phyloP scores from a whole-genome alignment of 2,113 vertebrate species.

The Centrocercus urophasianus region DNA sequence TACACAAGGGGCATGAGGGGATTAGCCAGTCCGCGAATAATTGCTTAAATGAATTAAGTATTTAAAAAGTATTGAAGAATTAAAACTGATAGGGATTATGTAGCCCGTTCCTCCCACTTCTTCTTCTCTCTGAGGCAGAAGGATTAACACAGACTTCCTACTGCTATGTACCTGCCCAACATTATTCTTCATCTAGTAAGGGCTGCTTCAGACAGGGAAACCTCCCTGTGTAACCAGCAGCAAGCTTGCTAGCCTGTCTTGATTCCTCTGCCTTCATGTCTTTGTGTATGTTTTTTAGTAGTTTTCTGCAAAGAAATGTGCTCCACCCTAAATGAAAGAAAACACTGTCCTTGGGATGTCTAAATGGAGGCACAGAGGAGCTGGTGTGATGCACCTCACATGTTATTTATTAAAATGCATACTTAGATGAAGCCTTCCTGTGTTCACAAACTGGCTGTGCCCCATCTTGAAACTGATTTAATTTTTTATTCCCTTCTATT shows the following conservation, averaged over 20 bases:
- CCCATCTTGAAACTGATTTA: neutral
- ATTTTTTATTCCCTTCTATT: neutral
- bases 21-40: slow-evolving; percentile 37
- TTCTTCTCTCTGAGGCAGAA: neutral
- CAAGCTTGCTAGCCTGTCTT: neutral
- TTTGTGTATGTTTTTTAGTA: neutral
- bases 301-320: neutral
- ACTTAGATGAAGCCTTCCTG: neutral
- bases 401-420: neutral
- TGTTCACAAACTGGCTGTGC: neutral
- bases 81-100: slow-evolving; percentile 25
- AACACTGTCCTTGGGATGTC: neutral
- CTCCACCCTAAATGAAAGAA: neutral
- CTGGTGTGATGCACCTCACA: neutral
- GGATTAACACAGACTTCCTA: neutral
- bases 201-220: neutral
- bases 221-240: neutral
- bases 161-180: neutral
- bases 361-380: neutral
- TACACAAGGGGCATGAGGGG: neutral
- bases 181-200: neutral
- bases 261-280: neutral
- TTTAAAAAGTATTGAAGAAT: slow-evolving; percentile 41
- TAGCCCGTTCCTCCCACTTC: neutral
- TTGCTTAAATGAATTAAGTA: slow-evolving; percentile 20